Percentiles rank a stretch among this genome's conserved stretches.
Evolutionary conservation across 2,888 invertebrate genomes (phyloP).

Genomic region (Drosophila rubida): DNA sequence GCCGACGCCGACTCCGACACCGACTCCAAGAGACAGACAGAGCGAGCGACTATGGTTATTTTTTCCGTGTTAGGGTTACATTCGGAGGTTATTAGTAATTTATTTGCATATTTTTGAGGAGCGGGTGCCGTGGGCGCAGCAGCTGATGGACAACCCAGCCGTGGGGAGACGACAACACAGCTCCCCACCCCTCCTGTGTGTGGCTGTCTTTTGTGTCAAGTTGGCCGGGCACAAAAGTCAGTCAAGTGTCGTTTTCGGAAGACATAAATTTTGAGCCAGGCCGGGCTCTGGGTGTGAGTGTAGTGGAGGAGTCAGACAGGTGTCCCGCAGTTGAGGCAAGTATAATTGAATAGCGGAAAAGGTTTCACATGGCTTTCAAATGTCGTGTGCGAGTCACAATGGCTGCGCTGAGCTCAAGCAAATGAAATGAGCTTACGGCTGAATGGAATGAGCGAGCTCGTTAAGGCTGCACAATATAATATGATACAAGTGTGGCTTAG

Average conservation of each 20-base stretch:
- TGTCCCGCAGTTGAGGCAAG: constrained; percentile 52
- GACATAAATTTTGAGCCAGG: constrained; percentile 64
- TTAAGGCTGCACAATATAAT: constrained; percentile 17
- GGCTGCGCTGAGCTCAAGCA: constrained; percentile 20
- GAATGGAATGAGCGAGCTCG: constrained; percentile 36
- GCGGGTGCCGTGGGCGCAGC: constrained; percentile 50
- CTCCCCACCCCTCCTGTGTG: constrained; percentile 22
- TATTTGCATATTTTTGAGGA: constrained; percentile 77
- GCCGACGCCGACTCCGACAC: constrained; percentile 2
- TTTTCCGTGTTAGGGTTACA: constrained; percentile 73
- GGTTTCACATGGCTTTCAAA: constrained; percentile 61
- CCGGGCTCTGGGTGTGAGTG: constrained; percentile 29
- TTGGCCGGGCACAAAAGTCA: constrained; percentile 64
- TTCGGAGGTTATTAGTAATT: constrained; percentile 78
- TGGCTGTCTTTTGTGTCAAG: constrained; percentile 65
- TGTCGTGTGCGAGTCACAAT: constrained; percentile 31
- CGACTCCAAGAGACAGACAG: too few relatives aligned
- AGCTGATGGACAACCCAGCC: constrained; percentile 48
- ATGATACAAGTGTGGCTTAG: constrained; percentile 13
- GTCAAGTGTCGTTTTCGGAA: constrained; percentile 67
- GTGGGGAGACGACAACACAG: constrained; percentile 4
- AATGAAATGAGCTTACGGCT: constrained; percentile 46
- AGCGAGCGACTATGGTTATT: constrained; percentile 31
- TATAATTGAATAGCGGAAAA: constrained; percentile 63
- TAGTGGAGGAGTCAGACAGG: constrained; percentile 39